These are phyloP conservation scores for Cosmia trapezina DNA, from an alignment of 2,888 invertebrate species.

Conservation along the genomic window DNA sequence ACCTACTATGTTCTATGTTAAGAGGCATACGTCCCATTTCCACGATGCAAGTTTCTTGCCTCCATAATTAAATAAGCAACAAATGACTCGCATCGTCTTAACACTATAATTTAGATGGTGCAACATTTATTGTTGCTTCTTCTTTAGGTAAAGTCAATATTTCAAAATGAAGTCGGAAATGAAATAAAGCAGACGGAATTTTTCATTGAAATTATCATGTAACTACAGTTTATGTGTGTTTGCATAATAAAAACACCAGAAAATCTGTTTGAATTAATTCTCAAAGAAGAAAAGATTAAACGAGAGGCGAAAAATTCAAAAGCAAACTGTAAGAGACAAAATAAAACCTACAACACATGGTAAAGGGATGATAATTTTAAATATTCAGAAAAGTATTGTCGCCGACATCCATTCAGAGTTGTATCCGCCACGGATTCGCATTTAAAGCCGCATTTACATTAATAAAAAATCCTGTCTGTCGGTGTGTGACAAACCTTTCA, in stretches of 20 bases:
- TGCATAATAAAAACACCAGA: background rate
- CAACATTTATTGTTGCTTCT: background rate
- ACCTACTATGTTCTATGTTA: too few species aligned
- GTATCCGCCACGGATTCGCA: constrained; percentile 46
- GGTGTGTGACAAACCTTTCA: constrained; percentile 47
- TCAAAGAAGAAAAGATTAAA: constrained; percentile 16
- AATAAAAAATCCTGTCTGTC: constrained; percentile 44
- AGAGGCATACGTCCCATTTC: too few species aligned
- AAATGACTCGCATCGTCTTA: background rate
- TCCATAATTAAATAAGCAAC: background rate
- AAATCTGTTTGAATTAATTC: constrained; percentile 15
- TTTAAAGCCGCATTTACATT: constrained; percentile 60
- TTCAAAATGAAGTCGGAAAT: background rate
- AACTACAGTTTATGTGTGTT: background rate
- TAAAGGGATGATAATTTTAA: constrained; percentile 53
- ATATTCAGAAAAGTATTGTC: constrained; percentile 62
- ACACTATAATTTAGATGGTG: background rate
- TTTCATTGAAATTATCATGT: background rate
- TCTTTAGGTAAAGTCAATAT: background rate
- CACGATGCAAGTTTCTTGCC: background rate
- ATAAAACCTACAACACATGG: constrained; percentile 49
- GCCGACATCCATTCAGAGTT: constrained; percentile 50
- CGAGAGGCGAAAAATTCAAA: constrained; percentile 20
- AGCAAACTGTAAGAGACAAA: constrained; percentile 20
- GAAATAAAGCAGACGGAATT: too few species aligned